Percentiles rank a stretch among this genome's conserved stretches.
Conservation (phyloP, 2,113 vertebrate genomes). For the Corythaixoides concolor region DNA sequence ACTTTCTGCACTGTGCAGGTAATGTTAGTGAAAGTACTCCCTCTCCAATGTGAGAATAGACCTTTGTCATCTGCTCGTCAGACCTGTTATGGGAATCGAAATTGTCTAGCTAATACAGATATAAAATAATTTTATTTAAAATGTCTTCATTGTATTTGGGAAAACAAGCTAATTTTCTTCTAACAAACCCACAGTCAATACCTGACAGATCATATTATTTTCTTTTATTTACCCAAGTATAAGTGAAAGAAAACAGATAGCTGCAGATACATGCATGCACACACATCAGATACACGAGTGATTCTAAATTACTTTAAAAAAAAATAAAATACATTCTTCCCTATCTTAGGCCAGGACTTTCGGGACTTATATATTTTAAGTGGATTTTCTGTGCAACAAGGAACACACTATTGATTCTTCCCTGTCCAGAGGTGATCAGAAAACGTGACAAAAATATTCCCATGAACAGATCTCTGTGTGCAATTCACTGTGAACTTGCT, state of each 20-base stretch:
- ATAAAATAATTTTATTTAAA: neutral
- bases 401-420: rapidly evolving
- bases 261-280: rapidly evolving
- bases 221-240: neutral
- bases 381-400: neutral
- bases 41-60: neutral
- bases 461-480: neutral
- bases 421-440: neutral
- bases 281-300: neutral
- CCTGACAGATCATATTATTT: neutral
- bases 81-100: neutral
- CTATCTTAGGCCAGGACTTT: neutral
- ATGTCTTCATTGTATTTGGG: neutral
- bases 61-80: neutral
- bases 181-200: neutral
- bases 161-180: neutral
- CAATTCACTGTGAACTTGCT: neutral
- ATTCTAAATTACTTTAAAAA: neutral
- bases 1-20: neutral
- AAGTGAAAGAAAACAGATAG: neutral
- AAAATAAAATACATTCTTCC: neutral
- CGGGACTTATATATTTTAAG: neutral
- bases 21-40: neutral
- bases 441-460: neutral
- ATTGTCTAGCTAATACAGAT: constrained; percentile 1